These are phyloP conservation scores for Amphimedon queenslandica DNA, from an alignment of 37 sponge, comb jelly and placozoan species.

Conservation along the genomic window DNA sequence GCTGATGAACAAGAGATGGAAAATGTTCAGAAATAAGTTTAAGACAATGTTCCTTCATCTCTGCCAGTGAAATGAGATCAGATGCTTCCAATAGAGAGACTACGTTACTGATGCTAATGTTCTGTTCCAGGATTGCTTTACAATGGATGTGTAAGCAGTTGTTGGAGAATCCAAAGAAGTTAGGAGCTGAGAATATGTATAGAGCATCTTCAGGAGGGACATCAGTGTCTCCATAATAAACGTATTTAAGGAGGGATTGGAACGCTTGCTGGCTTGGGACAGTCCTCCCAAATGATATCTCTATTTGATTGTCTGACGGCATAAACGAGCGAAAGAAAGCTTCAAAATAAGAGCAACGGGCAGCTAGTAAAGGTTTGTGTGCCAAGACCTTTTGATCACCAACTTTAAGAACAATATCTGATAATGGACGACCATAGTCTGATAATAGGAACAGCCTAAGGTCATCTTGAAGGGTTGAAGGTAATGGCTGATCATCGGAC, in stretches of 20 bases:
- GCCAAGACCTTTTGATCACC: slow-evolving; percentile 51
- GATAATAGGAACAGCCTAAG: slow-evolving; percentile 53
- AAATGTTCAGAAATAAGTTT: slow-evolving; percentile 67
- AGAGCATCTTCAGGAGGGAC: slow-evolving; percentile 87
- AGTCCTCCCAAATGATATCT: slow-evolving; percentile 74
- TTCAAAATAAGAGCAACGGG: slow-evolving; percentile 81
- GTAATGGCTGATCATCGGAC: slow-evolving; percentile 19
- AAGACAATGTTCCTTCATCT: slow-evolving; percentile 88
- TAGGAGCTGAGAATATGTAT: slow-evolving; percentile 91
- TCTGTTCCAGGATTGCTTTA: slow-evolving; percentile 76
- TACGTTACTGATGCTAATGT: slow-evolving; percentile 70
- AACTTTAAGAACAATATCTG: slow-evolving; percentile 68
- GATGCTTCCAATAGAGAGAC: slow-evolving; percentile 76
- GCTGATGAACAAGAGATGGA: slow-evolving; percentile 36
- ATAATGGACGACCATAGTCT: slow-evolving; percentile 52
- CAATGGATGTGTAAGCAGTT: slow-evolving; percentile 75
- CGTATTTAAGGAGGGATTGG: slow-evolving; percentile 71
- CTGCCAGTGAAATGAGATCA: slow-evolving; percentile 60
- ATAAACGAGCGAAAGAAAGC: slow-evolving; percentile 93
- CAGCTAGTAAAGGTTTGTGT: slow-evolving; percentile 80
- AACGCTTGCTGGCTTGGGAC: slow-evolving; percentile 80
- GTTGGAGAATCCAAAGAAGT: slow-evolving; percentile 92
- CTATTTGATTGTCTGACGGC: slow-evolving; percentile 72
- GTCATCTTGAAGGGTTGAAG: slow-evolving; percentile 75
- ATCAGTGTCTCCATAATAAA: slow-evolving; percentile 74